Evolutionary conservation across 2,888 invertebrate species (phyloP).

Genomic region (Mythimna pallens): DNA sequence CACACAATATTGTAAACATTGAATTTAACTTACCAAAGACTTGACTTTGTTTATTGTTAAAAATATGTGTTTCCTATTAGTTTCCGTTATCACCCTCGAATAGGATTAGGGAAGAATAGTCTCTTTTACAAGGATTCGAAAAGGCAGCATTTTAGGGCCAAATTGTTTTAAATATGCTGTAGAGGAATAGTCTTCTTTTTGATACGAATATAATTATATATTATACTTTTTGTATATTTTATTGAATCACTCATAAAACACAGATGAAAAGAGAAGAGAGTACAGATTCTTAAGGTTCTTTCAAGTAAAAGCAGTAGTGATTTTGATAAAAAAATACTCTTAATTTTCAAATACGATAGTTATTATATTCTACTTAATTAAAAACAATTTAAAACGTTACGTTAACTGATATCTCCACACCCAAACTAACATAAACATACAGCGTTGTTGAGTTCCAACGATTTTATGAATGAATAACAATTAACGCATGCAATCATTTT

Average conservation of each 20-base stretch:
- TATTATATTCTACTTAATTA: background rate
- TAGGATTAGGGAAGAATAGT: background rate
- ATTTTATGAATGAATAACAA: conserved; percentile 3
- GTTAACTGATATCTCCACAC: background rate
- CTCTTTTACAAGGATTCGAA: background rate
- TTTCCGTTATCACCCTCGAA: too few relatives aligned
- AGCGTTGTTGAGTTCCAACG: background rate
- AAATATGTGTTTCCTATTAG: background rate
- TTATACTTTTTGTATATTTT: too few relatives aligned
- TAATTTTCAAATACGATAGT: too few relatives aligned
- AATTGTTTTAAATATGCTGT: background rate
- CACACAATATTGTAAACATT: background rate
- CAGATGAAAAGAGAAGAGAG: too few relatives aligned
- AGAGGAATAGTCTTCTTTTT: too few relatives aligned
- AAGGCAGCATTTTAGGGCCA: background rate
- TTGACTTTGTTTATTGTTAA: background rate
- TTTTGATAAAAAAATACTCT: too few relatives aligned
- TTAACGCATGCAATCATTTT: background rate
- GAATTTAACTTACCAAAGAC: background rate
- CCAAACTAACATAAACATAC: background rate
- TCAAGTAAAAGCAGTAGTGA: too few relatives aligned
- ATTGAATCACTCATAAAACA: too few relatives aligned
- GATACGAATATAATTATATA: too few relatives aligned
- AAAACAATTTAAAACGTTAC: background rate
- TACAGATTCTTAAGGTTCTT: too few relatives aligned